Conservation (phyloP, 2,113 vertebrate genomes). For the Ophthalmotilapia sp. region DNA sequence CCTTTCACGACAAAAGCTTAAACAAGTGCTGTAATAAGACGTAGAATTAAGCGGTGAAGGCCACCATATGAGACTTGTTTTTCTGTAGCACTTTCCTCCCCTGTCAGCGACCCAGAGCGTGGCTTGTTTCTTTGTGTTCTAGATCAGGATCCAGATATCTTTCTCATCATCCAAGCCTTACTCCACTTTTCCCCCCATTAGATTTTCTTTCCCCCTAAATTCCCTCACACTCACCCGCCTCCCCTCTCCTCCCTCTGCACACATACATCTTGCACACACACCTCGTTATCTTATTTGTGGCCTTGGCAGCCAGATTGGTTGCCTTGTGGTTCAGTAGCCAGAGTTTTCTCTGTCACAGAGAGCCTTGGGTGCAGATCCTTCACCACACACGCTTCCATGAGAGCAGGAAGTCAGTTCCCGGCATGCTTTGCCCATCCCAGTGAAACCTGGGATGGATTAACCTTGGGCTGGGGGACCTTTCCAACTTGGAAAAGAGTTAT, state of each 20-base stretch:
- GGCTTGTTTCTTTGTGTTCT: conserved; percentile 47
- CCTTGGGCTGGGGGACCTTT: conserved; percentile 58
- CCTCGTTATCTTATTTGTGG: conserved; percentile 70
- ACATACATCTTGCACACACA: conserved; percentile 63
- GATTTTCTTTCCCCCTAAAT: conserved; percentile 64
- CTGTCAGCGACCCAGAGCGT: conserved; percentile 50
- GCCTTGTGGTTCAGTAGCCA: conserved; percentile 63
- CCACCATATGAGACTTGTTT: conserved; percentile 34
- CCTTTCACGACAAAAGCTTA: conserved; percentile 48
- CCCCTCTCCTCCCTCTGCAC: conserved; percentile 28
- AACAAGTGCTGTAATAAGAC: conserved; percentile 69
- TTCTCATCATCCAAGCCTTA: conserved; percentile 62
- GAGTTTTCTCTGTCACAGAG: conserved; percentile 55
- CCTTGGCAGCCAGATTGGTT: conserved; percentile 64
- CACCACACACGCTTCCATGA: conserved; percentile 58
- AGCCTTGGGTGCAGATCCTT: conserved; percentile 45
- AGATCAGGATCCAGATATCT: conserved; percentile 59
- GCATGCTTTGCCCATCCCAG: conserved; percentile 51
- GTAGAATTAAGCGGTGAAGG: not conserved
- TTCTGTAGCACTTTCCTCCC: conserved; percentile 38
- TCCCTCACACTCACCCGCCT: conserved; percentile 51
- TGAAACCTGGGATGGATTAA: conserved; percentile 69
- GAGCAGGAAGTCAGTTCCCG: conserved; percentile 60
- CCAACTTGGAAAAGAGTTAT: conserved; percentile 62
- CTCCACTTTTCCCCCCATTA: conserved; percentile 58